Evolutionary conservation across 1,140 invertebrate genomes (phyloP).

Genomic region (Amyelois transitella): DNA sequence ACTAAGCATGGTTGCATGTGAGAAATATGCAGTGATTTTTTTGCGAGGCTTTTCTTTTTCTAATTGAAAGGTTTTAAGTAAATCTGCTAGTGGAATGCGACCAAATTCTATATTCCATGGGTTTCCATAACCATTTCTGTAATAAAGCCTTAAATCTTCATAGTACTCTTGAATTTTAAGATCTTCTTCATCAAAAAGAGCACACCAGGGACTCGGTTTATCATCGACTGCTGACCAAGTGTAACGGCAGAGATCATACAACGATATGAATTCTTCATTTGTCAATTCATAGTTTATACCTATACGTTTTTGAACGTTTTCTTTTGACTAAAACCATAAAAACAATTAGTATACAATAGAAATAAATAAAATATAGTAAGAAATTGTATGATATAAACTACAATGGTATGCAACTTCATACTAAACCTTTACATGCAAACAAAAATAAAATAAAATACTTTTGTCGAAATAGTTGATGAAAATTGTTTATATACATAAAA

Average conservation of each 20-base stretch:
- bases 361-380: not conserved
- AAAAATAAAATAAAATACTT: too few species aligned
- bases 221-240: conserved; percentile 79
- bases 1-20: conserved; percentile 40
- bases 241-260: conserved; percentile 84
- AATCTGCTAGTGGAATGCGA: conserved; percentile 82
- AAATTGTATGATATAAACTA: conserved; percentile 24
- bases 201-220: conserved; percentile 83
- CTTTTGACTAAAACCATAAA: conserved; percentile 37
- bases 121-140: conserved; percentile 48
- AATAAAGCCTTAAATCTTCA: conserved; percentile 84
- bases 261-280: conserved; percentile 37
- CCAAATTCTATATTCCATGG: conserved; percentile 78
- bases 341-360: not conserved
- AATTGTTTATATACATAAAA: too few species aligned
- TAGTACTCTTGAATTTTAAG: conserved; percentile 83
- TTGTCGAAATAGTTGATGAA: too few species aligned
- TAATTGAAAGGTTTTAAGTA: conserved; percentile 76
- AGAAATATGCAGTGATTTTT: conserved; percentile 46
- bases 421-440: too few species aligned
- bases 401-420: too few species aligned
- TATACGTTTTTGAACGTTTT: conserved; percentile 45
- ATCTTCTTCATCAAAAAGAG: conserved; percentile 80
- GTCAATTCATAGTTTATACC: conserved; percentile 45
- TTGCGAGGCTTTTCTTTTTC: conserved; percentile 66